phyloP scores from a whole-genome alignment of 2,113 vertebrate genomes.

The Callocephalon fimbriatum region DNA sequence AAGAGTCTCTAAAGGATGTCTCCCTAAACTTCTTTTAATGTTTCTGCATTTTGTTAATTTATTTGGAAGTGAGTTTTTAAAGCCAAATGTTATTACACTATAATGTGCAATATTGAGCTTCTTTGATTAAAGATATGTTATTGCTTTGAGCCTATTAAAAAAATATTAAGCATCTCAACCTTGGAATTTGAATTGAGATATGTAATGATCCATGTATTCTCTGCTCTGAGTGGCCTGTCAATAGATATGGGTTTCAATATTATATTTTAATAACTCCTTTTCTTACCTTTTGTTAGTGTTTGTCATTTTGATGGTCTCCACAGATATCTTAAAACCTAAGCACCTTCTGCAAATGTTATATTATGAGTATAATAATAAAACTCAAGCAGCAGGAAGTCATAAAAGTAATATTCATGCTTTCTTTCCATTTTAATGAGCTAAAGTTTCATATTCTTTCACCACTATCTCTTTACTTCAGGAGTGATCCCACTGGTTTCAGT shows the following conservation, averaged over 20 bases:
- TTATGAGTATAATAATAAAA: constrained; percentile 8
- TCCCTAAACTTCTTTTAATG: constrained; percentile 12
- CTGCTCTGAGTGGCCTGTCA: constrained; percentile 8
- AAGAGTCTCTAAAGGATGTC: not conserved
- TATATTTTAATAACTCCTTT: constrained; percentile 29
- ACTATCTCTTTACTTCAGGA: not conserved
- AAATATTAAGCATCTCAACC: constrained; percentile 13
- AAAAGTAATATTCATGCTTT: not conserved
- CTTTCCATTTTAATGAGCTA: not conserved
- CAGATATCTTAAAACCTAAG: constrained; percentile 8
- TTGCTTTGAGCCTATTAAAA: constrained; percentile 45
- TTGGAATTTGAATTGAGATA: constrained; percentile 43
- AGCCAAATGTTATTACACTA: constrained; percentile 12
- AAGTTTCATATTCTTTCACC: not conserved
- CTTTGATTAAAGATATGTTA: constrained; percentile 34
- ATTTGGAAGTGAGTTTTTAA: constrained; percentile 37
- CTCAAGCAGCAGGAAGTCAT: constrained; percentile 26
- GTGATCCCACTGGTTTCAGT: not conserved
- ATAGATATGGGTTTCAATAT: constrained; percentile 29
- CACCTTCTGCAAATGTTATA: constrained; percentile 1
- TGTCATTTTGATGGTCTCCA: constrained; percentile 34
- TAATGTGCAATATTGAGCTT: not conserved
- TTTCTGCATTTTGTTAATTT: constrained; percentile 15
- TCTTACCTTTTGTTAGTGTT: constrained; percentile 16
- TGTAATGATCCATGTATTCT: constrained; percentile 34